Evolutionary conservation across 2,113 vertebrate species (phyloP).

Genomic region (Dipodomys merriami): DNA sequence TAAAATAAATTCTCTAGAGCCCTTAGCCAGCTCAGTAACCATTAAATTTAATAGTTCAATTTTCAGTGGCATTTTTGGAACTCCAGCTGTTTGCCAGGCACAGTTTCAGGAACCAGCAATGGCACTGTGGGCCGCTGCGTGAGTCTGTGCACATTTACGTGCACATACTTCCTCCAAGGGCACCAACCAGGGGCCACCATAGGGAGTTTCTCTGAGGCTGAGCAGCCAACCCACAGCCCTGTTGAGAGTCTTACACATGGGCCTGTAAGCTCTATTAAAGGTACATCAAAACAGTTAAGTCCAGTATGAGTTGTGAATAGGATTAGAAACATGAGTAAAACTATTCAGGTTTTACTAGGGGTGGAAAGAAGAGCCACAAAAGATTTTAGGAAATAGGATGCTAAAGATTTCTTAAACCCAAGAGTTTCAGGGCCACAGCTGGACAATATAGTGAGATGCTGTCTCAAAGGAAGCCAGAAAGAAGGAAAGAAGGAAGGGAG

Average conservation of each 20-base stretch:
- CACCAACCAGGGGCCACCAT: too few relatives aligned
- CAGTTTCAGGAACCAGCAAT: not conserved
- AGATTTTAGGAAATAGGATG: not conserved
- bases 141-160: not conserved
- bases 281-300: not conserved
- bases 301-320: too few relatives aligned
- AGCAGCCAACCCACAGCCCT: not conserved
- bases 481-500: too few relatives aligned
- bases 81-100: not conserved
- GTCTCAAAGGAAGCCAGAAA: too few relatives aligned
- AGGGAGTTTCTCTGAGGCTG: fast-evolving
- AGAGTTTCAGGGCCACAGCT: not conserved
- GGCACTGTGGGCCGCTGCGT: not conserved
- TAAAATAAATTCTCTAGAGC: slow-evolving; percentile 34
- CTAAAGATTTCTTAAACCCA: not conserved
- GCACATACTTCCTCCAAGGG: not conserved
- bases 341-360: not conserved
- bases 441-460: too few relatives aligned
- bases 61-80: slow-evolving; percentile 43
- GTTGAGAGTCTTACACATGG: not conserved
- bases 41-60: slow-evolving; percentile 7
- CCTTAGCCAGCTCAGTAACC: not conserved
- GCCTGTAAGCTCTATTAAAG: not conserved
- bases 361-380: not conserved
- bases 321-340: too few relatives aligned